phyloP scores from a whole-genome alignment of 1,140 invertebrate species.

The Odontomachus brunneus region DNA sequence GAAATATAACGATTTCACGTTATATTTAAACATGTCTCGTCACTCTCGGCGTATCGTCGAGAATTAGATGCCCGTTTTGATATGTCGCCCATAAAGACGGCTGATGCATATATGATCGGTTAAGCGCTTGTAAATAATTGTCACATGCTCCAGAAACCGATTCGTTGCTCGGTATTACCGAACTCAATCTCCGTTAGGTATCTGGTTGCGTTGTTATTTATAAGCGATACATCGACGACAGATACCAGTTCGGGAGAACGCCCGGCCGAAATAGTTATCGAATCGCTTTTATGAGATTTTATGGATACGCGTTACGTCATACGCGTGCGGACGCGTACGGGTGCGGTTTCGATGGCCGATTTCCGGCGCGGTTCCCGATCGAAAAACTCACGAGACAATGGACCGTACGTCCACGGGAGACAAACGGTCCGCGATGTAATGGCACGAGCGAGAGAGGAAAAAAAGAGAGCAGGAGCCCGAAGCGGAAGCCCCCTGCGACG shows the following conservation, averaged over 20 bases:
- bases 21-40: constrained; percentile 34
- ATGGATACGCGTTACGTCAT: constrained; percentile 7
- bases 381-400: constrained; percentile 70
- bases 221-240: not conserved
- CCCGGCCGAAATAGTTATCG: constrained; percentile 19
- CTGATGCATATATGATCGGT: constrained; percentile 4
- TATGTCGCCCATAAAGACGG: not conserved
- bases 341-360: constrained; percentile 76
- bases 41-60: constrained; percentile 29
- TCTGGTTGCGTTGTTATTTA: constrained; percentile 34
- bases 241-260: not conserved
- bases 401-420: constrained; percentile 63
- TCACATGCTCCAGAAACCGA: not conserved
- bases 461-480: constrained; percentile 30
- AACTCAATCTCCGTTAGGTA: not conserved
- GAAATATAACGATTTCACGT: no score
- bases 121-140: constrained; percentile 42
- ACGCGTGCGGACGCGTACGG: constrained; percentile 48
- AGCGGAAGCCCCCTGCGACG: constrained; percentile 38
- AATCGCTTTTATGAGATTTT: constrained; percentile 16
- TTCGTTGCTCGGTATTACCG: not conserved
- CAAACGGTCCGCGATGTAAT: constrained; percentile 74
- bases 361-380: constrained; percentile 74
- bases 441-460: constrained; percentile 42
- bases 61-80: constrained; percentile 10